These are phyloP conservation scores for Silurus aristotelis DNA, from an alignment of 2,797 vertebrate species.

Conservation along the genomic window DNA sequence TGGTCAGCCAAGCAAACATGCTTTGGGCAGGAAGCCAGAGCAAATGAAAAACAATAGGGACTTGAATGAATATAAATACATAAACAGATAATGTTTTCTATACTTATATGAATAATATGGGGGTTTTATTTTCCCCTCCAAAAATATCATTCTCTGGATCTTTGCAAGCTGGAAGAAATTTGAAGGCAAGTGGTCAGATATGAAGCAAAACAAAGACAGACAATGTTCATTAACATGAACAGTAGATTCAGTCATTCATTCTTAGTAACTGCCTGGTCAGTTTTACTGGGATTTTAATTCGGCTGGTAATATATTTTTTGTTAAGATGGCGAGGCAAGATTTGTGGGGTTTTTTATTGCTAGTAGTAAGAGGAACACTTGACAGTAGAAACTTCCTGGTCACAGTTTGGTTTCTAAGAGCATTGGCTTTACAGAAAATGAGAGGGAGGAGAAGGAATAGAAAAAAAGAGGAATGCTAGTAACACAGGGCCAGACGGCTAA, in stretches of 20 bases:
- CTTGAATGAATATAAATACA: not conserved
- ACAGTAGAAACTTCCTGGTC: conserved; percentile 33
- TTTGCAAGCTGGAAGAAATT: too few species aligned
- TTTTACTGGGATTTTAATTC: not conserved
- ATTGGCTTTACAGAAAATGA: not conserved
- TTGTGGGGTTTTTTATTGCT: conserved; percentile 15
- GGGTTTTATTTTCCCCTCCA: too few species aligned
- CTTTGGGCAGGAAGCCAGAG: not conserved
- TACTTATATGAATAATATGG: not conserved
- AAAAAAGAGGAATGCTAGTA: conserved; percentile 22
- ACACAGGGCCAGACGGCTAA: conserved; percentile 31
- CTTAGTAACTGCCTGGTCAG: not conserved
- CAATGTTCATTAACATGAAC: not conserved
- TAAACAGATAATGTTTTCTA: not conserved
- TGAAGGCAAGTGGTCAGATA: not conserved
- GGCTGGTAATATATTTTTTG: not conserved
- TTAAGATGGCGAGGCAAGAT: not conserved
- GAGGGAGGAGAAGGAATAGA: too few species aligned
- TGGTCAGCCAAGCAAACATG: conserved; percentile 10
- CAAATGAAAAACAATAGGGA: not conserved
- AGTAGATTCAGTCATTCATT: not conserved
- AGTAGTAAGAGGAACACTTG: conserved; percentile 16
- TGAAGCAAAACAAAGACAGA: conserved; percentile 10
- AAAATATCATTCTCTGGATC: too few species aligned
- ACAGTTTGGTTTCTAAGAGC: conserved; percentile 47